A percentile compares a stretch with the other conserved stretches of the same genome.
These are phyloP conservation scores for Araneus ventricosus DNA, from an alignment of 1,140 invertebrate species.

Conservation along the genomic window DNA sequence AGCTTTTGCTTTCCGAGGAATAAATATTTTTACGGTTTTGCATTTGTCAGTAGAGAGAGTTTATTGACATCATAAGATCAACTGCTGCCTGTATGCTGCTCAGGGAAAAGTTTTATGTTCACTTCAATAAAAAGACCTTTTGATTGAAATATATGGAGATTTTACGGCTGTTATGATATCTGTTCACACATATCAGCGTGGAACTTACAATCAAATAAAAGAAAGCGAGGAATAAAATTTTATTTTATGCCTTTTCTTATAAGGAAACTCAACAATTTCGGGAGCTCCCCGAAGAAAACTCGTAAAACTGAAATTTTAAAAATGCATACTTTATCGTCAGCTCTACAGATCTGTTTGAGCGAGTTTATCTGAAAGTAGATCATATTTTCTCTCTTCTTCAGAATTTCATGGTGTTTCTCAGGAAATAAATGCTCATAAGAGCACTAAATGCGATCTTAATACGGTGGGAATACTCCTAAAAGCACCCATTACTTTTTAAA, in stretches of 20 bases:
- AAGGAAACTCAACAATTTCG: neutral
- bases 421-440: no score
- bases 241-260: neutral
- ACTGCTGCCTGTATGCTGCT: neutral
- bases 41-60: neutral
- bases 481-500: no score
- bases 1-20: neutral
- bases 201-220: neutral
- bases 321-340: neutral
- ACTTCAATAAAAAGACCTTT: neutral
- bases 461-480: no score
- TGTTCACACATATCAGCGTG: neutral
- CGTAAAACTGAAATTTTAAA: neutral
- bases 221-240: neutral
- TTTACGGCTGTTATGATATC: neutral
- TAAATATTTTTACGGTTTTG: neutral
- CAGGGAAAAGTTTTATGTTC: neutral
- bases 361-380: no score
- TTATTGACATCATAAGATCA: slow-evolving; percentile 9
- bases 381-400: no score
- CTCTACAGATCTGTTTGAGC: neutral
- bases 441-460: no score
- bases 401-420: no score
- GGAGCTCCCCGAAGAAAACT: neutral
- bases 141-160: slow-evolving; percentile 16